phyloP scores from a whole-genome alignment of 2,113 vertebrate genomes.

The Girardinichthys multiradiatus region DNA sequence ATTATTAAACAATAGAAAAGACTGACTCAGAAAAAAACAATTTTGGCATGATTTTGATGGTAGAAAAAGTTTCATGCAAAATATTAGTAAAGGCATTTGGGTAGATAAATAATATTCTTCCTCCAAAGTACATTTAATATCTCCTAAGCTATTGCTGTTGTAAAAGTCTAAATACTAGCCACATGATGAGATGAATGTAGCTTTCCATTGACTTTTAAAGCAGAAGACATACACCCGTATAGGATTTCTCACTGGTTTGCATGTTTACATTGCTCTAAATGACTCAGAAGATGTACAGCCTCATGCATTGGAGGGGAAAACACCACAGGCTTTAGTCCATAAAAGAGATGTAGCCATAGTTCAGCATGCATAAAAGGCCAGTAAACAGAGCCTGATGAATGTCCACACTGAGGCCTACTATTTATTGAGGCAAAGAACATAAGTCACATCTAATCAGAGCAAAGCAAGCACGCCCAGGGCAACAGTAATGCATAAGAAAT shows the following conservation, averaged over 20 bases:
- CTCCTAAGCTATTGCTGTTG: constrained; percentile 33
- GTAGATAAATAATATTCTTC: neutral
- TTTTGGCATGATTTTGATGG: no score
- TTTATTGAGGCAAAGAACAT: constrained; percentile 63
- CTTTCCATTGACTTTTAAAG: constrained; percentile 50
- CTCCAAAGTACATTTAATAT: constrained; percentile 19
- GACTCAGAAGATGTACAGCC: constrained; percentile 56
- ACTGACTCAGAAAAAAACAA: no score
- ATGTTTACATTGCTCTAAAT: constrained; percentile 35
- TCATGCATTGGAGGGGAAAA: constrained; percentile 43
- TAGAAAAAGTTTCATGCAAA: no score
- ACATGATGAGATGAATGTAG: constrained; percentile 44
- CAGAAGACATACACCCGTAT: constrained; percentile 36
- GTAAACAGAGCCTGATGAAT: constrained; percentile 70
- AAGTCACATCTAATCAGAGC: constrained; percentile 73
- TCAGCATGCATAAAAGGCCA: constrained; percentile 63
- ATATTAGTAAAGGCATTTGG: neutral
- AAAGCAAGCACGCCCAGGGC: constrained; percentile 40
- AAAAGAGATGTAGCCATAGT: constrained; percentile 61
- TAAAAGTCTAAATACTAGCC: constrained; percentile 35
- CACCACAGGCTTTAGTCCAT: constrained; percentile 50
- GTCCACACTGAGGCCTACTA: constrained; percentile 41
- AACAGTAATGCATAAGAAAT: constrained; percentile 64
- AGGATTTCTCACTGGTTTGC: constrained; percentile 29
- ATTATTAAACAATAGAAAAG: no score